Conservation (phyloP, 2,797 vertebrate species). For the Darevskia mixta region DNA sequence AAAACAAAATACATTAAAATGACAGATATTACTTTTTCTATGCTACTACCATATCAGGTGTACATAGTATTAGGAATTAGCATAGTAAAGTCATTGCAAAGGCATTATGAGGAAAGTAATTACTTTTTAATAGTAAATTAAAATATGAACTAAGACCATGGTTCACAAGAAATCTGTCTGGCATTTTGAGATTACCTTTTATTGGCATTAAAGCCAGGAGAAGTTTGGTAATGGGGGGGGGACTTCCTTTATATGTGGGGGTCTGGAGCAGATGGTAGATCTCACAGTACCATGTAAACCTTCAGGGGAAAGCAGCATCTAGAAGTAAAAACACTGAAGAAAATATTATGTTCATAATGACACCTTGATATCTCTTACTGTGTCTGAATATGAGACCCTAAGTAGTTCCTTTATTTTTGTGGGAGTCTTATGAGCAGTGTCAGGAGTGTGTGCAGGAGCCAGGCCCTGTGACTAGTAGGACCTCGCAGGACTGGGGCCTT, state of each 20-base stretch:
- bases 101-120: slow-evolving; percentile 26
- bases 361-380: slow-evolving; percentile 31
- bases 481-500: too few species aligned
- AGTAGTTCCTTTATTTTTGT: background rate
- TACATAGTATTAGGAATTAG: background rate
- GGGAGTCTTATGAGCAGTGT: background rate
- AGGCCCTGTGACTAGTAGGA: too few species aligned
- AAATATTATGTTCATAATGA: slow-evolving; percentile 36
- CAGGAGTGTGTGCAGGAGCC: too few species aligned
- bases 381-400: slow-evolving; percentile 19
- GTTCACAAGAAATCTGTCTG: slow-evolving; percentile 32
- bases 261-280: slow-evolving; percentile 59
- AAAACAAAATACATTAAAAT: too few species aligned
- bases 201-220: slow-evolving; percentile 17
- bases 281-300: slow-evolving; percentile 48
- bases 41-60: background rate
- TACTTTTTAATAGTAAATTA: slow-evolving; percentile 37
- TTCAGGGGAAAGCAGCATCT: slow-evolving; percentile 52
- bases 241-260: slow-evolving; percentile 26
- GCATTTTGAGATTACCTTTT: background rate
- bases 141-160: slow-evolving; percentile 46
- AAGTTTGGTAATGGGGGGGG: background rate
- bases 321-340: slow-evolving; percentile 41
- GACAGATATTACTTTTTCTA: too few species aligned
- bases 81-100: slow-evolving; percentile 18